phyloP scores from a whole-genome alignment of 2,113 vertebrate species.

The Cephalopterus ornatus region DNA sequence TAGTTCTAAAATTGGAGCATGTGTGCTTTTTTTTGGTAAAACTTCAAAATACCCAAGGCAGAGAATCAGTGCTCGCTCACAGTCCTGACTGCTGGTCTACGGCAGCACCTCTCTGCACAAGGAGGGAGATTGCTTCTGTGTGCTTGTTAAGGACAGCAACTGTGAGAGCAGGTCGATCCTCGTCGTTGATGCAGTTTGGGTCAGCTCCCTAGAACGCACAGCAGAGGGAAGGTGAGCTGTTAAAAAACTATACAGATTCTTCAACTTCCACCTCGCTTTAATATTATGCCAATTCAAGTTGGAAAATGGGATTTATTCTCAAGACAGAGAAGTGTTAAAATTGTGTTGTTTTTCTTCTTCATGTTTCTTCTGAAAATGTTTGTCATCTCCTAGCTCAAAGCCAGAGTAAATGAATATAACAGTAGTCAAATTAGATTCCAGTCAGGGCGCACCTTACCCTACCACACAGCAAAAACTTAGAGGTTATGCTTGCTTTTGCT shows the following conservation, averaged over 20 bases:
- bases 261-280: not conserved
- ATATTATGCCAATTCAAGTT: not conserved
- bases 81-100: conserved; percentile 78
- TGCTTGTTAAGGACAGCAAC: conserved; percentile 76
- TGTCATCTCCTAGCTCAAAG: not conserved
- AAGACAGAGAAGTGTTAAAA: not conserved
- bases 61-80: conserved; percentile 64
- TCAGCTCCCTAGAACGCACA: conserved; percentile 78
- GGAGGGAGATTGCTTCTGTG: conserved; percentile 70
- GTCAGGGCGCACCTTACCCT: not conserved
- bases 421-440: not conserved
- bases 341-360: not conserved
- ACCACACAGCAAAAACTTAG: not conserved
- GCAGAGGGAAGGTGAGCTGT: not conserved
- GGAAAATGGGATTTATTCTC: not conserved
- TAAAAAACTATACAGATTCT: not conserved
- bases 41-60: not conserved
- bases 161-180: conserved; percentile 67
- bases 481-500: not conserved
- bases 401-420: not conserved
- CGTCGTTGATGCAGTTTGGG: conserved; percentile 68
- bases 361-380: not conserved
- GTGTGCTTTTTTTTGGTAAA: not conserved
- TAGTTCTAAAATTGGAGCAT: not conserved
- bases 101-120: conserved; percentile 79